phyloP scores from a whole-genome alignment of 2,113 vertebrate species.

The Hyaena hyaena region DNA sequence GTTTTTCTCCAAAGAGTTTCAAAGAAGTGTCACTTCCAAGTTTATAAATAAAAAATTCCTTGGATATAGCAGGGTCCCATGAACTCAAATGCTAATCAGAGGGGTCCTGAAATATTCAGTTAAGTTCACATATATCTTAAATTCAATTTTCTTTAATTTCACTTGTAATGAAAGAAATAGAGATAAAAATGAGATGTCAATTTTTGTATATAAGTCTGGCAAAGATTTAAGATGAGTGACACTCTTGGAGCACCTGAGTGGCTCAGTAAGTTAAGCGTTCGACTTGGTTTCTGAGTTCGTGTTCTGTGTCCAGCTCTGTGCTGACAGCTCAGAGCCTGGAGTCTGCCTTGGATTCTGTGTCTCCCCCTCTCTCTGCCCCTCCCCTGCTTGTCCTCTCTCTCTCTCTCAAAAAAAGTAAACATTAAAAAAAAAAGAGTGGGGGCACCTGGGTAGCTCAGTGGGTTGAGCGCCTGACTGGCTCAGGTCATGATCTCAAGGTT shows the following conservation, averaged over 20 bases:
- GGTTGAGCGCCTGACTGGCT: no score
- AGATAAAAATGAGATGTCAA: background rate
- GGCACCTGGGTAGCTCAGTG: no score
- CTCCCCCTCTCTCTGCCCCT: no score
- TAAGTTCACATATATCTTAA: conserved; percentile 29
- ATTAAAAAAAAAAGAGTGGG: background rate
- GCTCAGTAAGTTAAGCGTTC: no score
- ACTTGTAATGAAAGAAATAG: conserved; percentile 28
- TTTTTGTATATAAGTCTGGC: background rate
- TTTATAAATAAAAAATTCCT: conserved; percentile 53
- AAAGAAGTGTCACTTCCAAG: conserved; percentile 47
- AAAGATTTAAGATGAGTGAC: conserved; percentile 17
- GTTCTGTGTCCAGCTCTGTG: no score
- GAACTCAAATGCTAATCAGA: conserved; percentile 30
- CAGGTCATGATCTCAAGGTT: no score
- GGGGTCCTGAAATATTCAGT: background rate
- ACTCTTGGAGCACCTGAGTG: background rate
- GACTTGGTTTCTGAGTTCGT: no score
- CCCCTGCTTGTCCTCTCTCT: no score
- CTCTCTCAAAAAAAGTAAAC: no score
- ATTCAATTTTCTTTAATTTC: conserved; percentile 42
- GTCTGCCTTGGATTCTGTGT: no score
- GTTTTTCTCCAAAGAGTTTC: conserved; percentile 32
- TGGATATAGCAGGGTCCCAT: background rate
- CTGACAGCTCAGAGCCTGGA: no score